Evolutionary conservation across 2,113 vertebrate species (phyloP), one percentile per base, ranked within the genome.

Genomic region (Ictidomys tridecemlineatus): DNA sequence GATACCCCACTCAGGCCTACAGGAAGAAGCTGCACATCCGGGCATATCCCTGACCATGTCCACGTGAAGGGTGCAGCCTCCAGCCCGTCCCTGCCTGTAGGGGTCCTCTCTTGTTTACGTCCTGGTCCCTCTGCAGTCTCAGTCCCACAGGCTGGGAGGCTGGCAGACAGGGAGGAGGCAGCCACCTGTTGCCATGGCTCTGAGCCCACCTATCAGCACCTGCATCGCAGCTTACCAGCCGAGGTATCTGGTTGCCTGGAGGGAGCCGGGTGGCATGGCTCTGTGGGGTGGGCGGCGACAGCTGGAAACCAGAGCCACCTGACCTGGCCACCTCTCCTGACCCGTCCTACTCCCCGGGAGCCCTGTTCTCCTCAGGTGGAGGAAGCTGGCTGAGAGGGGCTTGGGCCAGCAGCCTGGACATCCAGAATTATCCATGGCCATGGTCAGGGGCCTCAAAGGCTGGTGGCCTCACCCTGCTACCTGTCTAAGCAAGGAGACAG

Each of bases 111-210:
- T 30, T 0, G 0, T 73, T 58, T 77, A 77, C 37, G n/a, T 58
- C 14, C 85, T 0, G 0, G 69, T 78, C 37, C 74, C 45, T 96
- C 77, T 32, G 82, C 30, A 18, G 93, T 48, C 69, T 93, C 73
- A 37, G 73, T 91, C 88, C 48, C 85, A 14, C 70, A 26, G 72
- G 78, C 89, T 53, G 53, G 91, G 67, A 91, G 76, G 95, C 39
- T 22, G 56, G 89, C 39, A 0, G 42, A 73, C 89, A 61, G 48
- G 91, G 67, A 91, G 76, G 95, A 95, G 92, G 93, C 12, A 2
- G 92, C 97, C 97, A 97, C 96, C 97, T 96, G 97, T 89, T 94
- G 79, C 95, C 76, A 93, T 97, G 97, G 97, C 97, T 92, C 84
- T 89, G 76, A 74, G 97, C 97, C 97, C 92, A 97, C 97, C 96